Evolutionary conservation across 92 coral and sea anemone genomes (phyloP).

Genomic region (Phenganax subtilis): DNA sequence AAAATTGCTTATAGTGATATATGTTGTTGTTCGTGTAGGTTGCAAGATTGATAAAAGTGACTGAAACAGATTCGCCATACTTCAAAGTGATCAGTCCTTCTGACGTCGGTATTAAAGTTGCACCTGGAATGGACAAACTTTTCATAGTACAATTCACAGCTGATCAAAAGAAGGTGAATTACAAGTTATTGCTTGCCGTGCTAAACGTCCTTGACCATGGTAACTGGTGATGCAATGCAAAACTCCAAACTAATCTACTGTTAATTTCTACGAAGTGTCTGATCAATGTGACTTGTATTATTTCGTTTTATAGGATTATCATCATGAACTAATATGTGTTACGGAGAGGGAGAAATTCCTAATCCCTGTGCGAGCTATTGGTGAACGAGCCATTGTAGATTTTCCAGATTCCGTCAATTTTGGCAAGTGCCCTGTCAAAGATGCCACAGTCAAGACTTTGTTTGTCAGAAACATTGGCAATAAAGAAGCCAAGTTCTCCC

Average conservation of each 20-base stretch:
- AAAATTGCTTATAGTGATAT: too few species aligned
- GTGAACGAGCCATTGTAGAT: constrained; percentile 90
- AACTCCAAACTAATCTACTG: too few species aligned
- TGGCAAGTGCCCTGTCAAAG: constrained; percentile 94
- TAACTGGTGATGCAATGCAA: too few species aligned
- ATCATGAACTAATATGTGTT: constrained; percentile 92
- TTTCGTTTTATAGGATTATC: constrained; percentile 65
- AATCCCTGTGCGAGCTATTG: constrained; percentile 85
- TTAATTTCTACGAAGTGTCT: not conserved
- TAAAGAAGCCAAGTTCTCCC: constrained; percentile 77
- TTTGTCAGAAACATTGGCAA: constrained; percentile 92
- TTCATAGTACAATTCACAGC: constrained; percentile 89
- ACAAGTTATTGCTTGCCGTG: not conserved
- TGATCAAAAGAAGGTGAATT: constrained; percentile 80
- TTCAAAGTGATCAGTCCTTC: constrained; percentile 92
- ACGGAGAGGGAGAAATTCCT: constrained; percentile 97
- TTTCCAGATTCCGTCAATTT: constrained; percentile 96
- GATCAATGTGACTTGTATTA: not conserved
- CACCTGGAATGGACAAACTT: constrained; percentile 97
- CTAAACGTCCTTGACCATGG: not conserved
- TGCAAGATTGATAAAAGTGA: constrained; percentile 92
- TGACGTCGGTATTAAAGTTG: constrained; percentile 93
- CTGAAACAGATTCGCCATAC: constrained; percentile 97
- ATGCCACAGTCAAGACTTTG: constrained; percentile 79
- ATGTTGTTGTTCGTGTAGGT: constrained; percentile 41